Evolutionary conservation across 2,888 invertebrate species (phyloP).

Genomic region (Tholera decimalis): DNA sequence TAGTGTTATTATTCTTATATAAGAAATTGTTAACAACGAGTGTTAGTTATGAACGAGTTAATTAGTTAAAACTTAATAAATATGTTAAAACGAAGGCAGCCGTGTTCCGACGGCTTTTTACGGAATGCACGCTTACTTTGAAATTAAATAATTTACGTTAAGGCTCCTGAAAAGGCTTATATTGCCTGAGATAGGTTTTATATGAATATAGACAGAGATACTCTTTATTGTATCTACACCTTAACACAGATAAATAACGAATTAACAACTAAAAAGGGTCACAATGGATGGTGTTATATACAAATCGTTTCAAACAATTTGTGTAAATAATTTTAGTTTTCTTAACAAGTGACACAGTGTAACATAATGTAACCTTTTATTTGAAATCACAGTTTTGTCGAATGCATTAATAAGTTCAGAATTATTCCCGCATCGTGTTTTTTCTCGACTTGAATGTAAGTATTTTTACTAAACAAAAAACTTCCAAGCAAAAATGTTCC

Average conservation of each 20-base stretch:
- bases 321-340: too few relatives aligned
- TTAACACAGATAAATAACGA: too few relatives aligned
- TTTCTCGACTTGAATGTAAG: background rate
- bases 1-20: background rate
- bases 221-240: too few relatives aligned
- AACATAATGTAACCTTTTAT: background rate
- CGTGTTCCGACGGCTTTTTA: conserved; percentile 10
- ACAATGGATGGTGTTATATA: too few relatives aligned
- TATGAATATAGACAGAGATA: too few relatives aligned
- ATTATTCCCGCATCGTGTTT: background rate
- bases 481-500: background rate
- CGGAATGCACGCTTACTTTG: background rate
- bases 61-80: background rate
- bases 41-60: background rate
- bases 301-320: too few relatives aligned
- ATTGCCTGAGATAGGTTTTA: too few relatives aligned
- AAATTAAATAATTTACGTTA: background rate
- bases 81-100: background rate
- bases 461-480: background rate
- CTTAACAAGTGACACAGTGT: too few relatives aligned
- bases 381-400: background rate
- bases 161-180: background rate
- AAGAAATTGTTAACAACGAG: too few relatives aligned
- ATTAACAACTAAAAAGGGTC: too few relatives aligned
- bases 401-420: background rate